A percentile compares a stretch with the other conserved stretches of the same genome.
These are phyloP conservation scores for Musca domestica DNA, from an alignment of 1,140 invertebrate genomes.

Conservation along the genomic window DNA sequence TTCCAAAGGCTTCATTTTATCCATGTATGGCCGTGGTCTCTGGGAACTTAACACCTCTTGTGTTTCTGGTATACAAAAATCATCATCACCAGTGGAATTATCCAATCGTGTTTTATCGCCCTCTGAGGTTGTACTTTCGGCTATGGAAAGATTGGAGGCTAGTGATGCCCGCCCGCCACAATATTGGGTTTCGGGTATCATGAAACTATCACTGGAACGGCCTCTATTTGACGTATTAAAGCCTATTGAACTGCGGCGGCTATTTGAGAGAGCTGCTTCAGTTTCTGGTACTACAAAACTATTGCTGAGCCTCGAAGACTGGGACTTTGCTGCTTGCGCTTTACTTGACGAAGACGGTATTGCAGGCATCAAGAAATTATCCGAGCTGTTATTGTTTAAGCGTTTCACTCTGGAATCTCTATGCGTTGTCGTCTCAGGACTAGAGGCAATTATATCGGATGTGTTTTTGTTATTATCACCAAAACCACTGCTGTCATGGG, in stretches of 20 bases:
- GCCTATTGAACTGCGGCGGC: constrained; percentile 4
- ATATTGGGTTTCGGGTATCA: constrained; percentile 26
- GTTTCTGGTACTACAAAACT: constrained; percentile 5
- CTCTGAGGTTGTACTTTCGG: not conserved
- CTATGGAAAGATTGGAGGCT: not conserved
- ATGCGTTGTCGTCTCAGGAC: constrained; percentile 3
- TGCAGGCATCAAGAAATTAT: constrained; percentile 6
- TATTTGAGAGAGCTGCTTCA: not conserved
- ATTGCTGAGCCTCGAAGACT: not conserved
- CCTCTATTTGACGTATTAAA: not conserved
- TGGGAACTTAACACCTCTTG: not conserved
- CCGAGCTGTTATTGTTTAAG: not conserved
- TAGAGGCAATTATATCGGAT: constrained; percentile 12
- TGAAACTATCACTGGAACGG: constrained; percentile 17
- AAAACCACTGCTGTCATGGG: constrained; percentile 20
- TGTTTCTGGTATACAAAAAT: constrained; percentile 29
- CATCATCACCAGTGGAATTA: constrained; percentile 8
- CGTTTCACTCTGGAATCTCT: not conserved
- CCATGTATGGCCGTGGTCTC: not conserved
- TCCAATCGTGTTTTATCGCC: no score
- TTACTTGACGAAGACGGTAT: not conserved
- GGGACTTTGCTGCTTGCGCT: not conserved
- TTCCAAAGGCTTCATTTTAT: not conserved
- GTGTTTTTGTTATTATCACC: constrained; percentile 4
- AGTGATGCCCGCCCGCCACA: not conserved